A percentile compares a stretch with the other conserved stretches of the same genome.
phyloP scores from a whole-genome alignment of 2,888 invertebrate genomes.

The Urechis unicinctus region DNA sequence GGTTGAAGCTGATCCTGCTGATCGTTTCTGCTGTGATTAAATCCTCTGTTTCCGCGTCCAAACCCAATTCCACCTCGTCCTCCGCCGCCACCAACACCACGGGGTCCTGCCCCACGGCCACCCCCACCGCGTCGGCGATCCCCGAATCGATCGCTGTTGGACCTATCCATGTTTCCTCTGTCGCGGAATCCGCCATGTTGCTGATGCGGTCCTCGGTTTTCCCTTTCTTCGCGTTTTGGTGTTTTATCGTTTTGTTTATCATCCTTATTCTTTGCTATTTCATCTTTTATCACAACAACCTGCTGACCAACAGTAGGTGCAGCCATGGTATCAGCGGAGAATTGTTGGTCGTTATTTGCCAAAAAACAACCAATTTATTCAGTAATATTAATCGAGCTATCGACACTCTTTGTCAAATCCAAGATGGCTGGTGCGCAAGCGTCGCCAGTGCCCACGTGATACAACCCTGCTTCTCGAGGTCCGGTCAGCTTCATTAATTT shows the following conservation, averaged over 20 bases:
- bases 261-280: too few relatives aligned
- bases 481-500: too few relatives aligned
- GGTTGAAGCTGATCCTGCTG: background rate
- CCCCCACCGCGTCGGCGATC: background rate
- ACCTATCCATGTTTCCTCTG: background rate
- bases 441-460: too few relatives aligned
- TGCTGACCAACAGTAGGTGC: too few relatives aligned
- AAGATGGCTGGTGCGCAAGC: too few relatives aligned
- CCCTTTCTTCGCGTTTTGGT: background rate
- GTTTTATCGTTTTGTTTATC: background rate
- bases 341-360: too few relatives aligned
- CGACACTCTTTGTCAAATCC: too few relatives aligned
- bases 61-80: background rate
- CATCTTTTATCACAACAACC: too few relatives aligned
- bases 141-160: background rate
- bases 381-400: too few relatives aligned
- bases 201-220: background rate
- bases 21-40: background rate
- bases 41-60: background rate
- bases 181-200: background rate
- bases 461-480: too few relatives aligned
- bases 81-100: conserved; percentile 1
- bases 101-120: background rate
- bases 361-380: too few relatives aligned
- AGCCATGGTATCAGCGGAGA: too few relatives aligned